phyloP scores from a whole-genome alignment of 2,113 vertebrate species.

The Scalopus aquaticus region DNA sequence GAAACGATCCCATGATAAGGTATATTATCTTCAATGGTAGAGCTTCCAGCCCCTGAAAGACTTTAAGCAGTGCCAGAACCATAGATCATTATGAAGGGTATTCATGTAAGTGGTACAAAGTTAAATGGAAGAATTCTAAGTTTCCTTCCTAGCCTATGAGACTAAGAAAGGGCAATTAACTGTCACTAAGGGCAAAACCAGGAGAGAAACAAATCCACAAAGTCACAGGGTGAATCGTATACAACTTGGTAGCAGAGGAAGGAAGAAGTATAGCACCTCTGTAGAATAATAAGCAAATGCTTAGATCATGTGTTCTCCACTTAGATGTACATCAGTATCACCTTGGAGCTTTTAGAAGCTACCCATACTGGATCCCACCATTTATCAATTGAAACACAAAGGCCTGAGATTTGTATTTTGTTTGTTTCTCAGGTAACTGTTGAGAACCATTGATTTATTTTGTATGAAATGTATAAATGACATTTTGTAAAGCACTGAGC shows the following conservation, averaged over 20 bases:
- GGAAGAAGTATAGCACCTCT: neutral
- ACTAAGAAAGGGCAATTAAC: neutral
- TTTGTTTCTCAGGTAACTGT: neutral
- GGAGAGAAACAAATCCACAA: neutral
- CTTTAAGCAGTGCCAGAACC: neutral
- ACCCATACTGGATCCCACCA: neutral
- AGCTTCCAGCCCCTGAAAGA: neutral
- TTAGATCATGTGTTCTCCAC: neutral
- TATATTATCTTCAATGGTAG: neutral
- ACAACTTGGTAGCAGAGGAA: no score
- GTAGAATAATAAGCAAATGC: neutral
- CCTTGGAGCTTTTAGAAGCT: neutral
- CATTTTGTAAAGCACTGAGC: neutral
- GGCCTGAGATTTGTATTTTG: neutral
- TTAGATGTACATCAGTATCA: neutral
- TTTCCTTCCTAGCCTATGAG: neutral
- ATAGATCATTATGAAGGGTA: neutral
- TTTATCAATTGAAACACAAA: neutral
- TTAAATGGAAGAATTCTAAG: slow-evolving; percentile 9
- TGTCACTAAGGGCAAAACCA: neutral
- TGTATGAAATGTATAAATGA: neutral
- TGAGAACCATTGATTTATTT: neutral
- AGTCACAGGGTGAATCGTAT: neutral
- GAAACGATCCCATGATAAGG: neutral
- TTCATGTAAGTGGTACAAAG: neutral